A percentile compares a stretch with the other conserved stretches of the same genome.
phyloP scores from a whole-genome alignment of 2,888 invertebrate genomes.

The Spodoptera littoralis region DNA sequence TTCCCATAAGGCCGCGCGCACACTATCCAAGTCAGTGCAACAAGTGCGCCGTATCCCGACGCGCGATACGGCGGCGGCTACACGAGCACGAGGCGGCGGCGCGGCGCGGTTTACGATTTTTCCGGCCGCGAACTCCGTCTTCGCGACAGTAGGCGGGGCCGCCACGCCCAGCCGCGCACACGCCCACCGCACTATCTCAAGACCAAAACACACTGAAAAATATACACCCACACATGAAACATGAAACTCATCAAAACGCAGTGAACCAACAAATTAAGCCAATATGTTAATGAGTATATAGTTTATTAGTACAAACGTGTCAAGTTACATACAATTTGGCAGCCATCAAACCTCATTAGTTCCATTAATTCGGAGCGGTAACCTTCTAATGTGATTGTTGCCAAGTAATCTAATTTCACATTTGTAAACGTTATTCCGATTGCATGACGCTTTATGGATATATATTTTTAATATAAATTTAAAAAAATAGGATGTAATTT shows the following conservation, averaged over 20 bases:
- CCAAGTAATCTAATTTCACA: conserved; percentile 41
- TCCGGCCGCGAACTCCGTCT: conserved; percentile 74
- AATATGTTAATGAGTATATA: conserved; percentile 43
- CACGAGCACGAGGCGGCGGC: conserved; percentile 28
- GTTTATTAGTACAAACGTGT: conserved; percentile 57
- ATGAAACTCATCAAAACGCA: conserved; percentile 40
- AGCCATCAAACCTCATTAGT: conserved; percentile 67
- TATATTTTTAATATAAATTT: neutral
- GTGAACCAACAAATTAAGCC: conserved; percentile 30
- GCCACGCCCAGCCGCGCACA: conserved; percentile 78
- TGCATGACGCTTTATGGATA: neutral
- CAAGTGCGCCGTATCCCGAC: conserved; percentile 67
- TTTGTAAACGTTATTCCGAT: conserved; percentile 10
- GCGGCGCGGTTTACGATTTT: conserved; percentile 67
- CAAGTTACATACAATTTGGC: conserved; percentile 60
- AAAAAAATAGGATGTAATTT: conserved; percentile 28
- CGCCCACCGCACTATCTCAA: conserved; percentile 77
- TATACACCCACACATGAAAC: conserved; percentile 35
- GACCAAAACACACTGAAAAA: conserved; percentile 49
- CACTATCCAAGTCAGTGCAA: conserved; percentile 61
- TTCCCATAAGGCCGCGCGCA: neutral
- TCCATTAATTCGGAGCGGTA: conserved; percentile 63
- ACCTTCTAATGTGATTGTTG: conserved; percentile 52
- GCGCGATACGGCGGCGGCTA: conserved; percentile 51
- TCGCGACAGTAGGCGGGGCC: conserved; percentile 79